These are phyloP conservation scores for Bubo bubo DNA, from an alignment of 2,113 vertebrate genomes.

Conservation along the genomic window DNA sequence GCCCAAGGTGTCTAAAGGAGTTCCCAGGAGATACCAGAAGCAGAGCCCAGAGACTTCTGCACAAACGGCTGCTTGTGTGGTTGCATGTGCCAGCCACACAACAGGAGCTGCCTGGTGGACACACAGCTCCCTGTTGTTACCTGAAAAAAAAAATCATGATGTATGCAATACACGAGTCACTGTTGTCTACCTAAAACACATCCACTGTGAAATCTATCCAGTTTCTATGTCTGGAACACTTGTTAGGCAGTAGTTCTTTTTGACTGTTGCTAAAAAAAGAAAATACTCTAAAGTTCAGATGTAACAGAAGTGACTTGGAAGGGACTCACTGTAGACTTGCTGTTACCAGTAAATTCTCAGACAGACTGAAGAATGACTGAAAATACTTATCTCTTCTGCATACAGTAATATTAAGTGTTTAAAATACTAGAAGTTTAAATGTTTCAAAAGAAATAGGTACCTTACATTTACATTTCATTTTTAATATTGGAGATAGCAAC, in stretches of 20 bases:
- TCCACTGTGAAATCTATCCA: not conserved
- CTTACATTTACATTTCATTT: not conserved
- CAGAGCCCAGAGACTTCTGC: not conserved
- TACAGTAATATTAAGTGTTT: not conserved
- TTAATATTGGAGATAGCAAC: not conserved
- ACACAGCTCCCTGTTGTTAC: not conserved
- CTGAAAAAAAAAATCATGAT: not conserved
- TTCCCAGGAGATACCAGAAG: not conserved
- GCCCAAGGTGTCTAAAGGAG: not conserved
- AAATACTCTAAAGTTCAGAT: not conserved
- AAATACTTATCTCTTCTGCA: not conserved
- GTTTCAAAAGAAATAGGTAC: not conserved
- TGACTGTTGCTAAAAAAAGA: not conserved
- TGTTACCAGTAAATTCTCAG: not conserved
- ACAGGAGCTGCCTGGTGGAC: not conserved
- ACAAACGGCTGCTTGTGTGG: rapidly evolving
- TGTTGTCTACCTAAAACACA: not conserved
- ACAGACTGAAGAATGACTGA: not conserved
- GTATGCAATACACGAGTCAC: not conserved
- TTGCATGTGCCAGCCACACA: not conserved
- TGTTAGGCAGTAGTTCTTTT: not conserved
- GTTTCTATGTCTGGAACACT: not conserved
- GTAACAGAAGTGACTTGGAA: not conserved
- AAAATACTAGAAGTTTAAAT: not conserved
- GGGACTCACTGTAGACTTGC: not conserved